These are phyloP conservation scores for Halcyon malimbica DNA, from an alignment of 2,113 vertebrate species.

Conservation along the genomic window DNA sequence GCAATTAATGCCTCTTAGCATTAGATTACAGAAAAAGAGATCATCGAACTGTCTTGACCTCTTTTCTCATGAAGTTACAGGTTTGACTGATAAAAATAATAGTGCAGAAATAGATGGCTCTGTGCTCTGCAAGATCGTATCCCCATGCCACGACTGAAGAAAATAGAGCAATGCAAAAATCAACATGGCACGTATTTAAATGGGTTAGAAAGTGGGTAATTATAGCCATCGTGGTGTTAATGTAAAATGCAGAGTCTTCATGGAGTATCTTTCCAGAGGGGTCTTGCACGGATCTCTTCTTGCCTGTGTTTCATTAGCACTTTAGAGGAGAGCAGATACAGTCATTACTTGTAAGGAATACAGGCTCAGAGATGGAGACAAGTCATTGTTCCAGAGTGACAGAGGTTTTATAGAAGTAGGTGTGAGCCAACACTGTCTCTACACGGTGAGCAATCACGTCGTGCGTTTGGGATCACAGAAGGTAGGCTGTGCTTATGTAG, in stretches of 20 bases:
- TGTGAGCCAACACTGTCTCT: constrained; percentile 13
- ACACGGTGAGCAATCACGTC: background rate
- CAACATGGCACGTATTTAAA: constrained; percentile 45
- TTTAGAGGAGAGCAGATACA: background rate
- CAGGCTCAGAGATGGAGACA: background rate
- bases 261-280: constrained; percentile 10
- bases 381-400: background rate
- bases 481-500: background rate
- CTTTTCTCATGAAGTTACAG: background rate
- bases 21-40: constrained; percentile 53
- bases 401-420: background rate
- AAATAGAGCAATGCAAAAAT: constrained; percentile 33
- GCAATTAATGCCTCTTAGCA: constrained; percentile 53
- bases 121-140: background rate
- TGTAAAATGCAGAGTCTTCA: constrained; percentile 32
- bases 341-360: background rate
- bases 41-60: constrained; percentile 30
- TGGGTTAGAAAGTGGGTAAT: constrained; percentile 51
- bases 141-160: background rate
- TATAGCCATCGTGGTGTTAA: constrained; percentile 23
- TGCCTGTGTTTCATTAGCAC: constrained; percentile 42
- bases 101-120: background rate
- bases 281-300: constrained; percentile 14
- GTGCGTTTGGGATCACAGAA: background rate
- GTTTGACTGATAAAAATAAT: constrained; percentile 46